Percentiles rank a stretch among this genome's conserved stretches.
These are phyloP conservation scores for Cataglyphis altisquamis DNA, from an alignment of 2,888 invertebrate genomes.

Conservation along the genomic window DNA sequence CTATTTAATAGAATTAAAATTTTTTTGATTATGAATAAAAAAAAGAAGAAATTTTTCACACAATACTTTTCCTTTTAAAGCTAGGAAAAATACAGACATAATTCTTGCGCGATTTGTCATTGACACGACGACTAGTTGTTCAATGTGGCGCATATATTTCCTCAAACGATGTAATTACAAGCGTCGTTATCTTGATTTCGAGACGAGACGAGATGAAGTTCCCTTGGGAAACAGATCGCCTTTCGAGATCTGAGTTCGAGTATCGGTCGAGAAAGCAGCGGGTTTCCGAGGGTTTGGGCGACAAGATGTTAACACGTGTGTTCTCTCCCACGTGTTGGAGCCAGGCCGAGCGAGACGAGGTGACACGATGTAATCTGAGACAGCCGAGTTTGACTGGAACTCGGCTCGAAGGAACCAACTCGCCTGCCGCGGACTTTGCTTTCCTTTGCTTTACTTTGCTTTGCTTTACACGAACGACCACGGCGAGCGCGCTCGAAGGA, in stretches of 20 bases:
- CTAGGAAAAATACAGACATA: background rate
- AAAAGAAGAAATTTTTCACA: background rate
- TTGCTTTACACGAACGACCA: conserved; percentile 62
- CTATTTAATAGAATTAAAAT: conserved; percentile 60
- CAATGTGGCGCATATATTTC: conserved; percentile 9
- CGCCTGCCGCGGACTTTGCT: conserved; percentile 33
- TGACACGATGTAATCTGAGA: conserved; percentile 85
- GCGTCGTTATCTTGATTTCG: conserved; percentile 32
- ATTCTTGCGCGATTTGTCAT: background rate
- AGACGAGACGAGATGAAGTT: conserved; percentile 29
- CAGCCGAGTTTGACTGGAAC: conserved; percentile 77
- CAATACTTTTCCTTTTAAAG: background rate
- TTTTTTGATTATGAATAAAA: background rate
- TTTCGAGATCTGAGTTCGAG: conserved; percentile 25
- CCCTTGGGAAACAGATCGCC: conserved; percentile 12
- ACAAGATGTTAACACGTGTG: conserved; percentile 85
- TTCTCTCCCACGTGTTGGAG: conserved; percentile 74
- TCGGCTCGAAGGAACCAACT: conserved; percentile 50
- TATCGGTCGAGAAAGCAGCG: conserved; percentile 51
- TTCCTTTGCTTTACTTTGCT: conserved; percentile 56
- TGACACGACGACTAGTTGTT: background rate
- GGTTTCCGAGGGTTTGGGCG: conserved; percentile 77
- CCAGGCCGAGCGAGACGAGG: conserved; percentile 76
- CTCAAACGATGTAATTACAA: conserved; percentile 37
- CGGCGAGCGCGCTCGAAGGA: conserved; percentile 68